Evolutionary conservation across 2,888 invertebrate genomes (phyloP).

Genomic region (Agrenia bidenticulata): DNA sequence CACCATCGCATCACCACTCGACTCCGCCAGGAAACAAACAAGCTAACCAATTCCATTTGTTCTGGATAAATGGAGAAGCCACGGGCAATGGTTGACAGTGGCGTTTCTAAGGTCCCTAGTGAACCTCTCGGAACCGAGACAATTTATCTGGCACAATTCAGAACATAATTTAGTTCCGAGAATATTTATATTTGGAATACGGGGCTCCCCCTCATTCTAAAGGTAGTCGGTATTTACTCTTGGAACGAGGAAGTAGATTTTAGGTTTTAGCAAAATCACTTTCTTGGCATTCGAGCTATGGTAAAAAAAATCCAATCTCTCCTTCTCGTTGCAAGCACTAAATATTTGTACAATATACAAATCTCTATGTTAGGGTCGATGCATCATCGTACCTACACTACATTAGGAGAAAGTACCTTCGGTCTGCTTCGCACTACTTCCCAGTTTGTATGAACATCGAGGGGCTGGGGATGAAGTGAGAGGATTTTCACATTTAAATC

Average conservation of each 20-base stretch:
- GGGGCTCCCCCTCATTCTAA: not conserved
- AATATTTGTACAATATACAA: too few species aligned
- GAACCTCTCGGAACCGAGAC: not conserved
- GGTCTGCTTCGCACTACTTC: too few species aligned
- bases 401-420: too few species aligned
- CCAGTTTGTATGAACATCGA: too few species aligned
- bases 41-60: not conserved
- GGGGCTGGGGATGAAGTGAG: not conserved
- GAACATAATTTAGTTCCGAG: not conserved
- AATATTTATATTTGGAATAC: not conserved
- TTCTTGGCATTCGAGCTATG: not conserved
- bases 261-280: not conserved
- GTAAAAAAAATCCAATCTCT: too few species aligned
- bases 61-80: not conserved
- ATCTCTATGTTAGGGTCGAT: not conserved
- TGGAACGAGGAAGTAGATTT: not conserved
- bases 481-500: not conserved
- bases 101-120: not conserved
- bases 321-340: not conserved
- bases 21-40: too few species aligned
- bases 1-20: too few species aligned
- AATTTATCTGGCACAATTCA: conserved; percentile 8
- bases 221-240: not conserved
- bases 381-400: too few species aligned
- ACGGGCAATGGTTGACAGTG: too few species aligned